Evolutionary conservation across 1,140 invertebrate species (phyloP), one percentile per base, ranked within the genome.

Genomic region (Lamellibrachia luymesi): DNA sequence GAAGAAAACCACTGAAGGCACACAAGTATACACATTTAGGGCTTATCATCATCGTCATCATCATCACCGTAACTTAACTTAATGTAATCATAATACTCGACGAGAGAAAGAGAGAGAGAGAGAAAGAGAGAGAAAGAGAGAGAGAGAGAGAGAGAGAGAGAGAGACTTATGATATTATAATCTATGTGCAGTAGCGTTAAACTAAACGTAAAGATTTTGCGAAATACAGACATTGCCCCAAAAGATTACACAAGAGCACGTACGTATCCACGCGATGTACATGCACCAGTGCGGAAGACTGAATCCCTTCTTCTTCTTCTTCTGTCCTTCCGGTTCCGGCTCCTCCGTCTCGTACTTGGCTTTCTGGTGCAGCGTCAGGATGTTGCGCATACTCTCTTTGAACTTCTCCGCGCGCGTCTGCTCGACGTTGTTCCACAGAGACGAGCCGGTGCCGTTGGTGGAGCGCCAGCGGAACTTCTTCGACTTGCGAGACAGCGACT

Each of bases 201-300:
- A 56, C 5, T 22, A 80, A 80, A 80, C 64, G 17, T 22, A 80
- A 10, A 80, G 64, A 22, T 80, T 80, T 8, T 22, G 25, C 4
- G 2, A 80, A 80, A 80, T 80, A 80, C 64, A 22, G 7, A 10
- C 13, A 80, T 22, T 17, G 4, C 25, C 64, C 4, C 64, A 80
- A 80, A 0, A 38, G 38, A 38, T 38, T 80, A 10, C 0, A 80
- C 64, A 80, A 80, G 64, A 80, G 64, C 64, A 80, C 96, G 95
- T 94, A 96, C 96, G 94, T 51, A 94, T 93, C 95, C 95, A 96
- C n/a, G 95, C 95, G 91, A 96, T 95, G 93, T 96, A 96, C 51
- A 96, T 94, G 93, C 95, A 95, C 96, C 96, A 96, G 92, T 95
- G 95, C 8, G 95, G 96, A 7, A 96, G 94, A 50, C 93, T 94